Evolutionary conservation across 1,140 invertebrate genomes (phyloP), one percentile per base, ranked within the genome.

Genomic region (Drosophila tani): DNA sequence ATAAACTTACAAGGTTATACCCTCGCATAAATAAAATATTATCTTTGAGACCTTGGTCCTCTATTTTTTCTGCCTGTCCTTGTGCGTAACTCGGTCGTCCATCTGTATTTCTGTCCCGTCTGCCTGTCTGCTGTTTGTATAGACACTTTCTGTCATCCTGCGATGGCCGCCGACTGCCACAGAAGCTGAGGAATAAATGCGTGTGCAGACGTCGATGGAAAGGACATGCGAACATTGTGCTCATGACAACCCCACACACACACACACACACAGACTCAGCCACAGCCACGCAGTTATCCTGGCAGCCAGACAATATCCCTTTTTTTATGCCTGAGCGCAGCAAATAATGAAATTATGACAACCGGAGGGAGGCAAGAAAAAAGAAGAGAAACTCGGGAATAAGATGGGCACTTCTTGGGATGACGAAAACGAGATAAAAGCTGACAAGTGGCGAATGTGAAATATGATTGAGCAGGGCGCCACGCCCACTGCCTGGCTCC

Each of bases 261-360:
- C 32, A 63, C 17, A 47, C 69, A 58, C 38, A 57, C 43, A 58
- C 53, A 70, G 53, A 45, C 63, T 50, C 63, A 43, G 29, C 64
- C n/a, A 46, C 50, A 62, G 24, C 19, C 66, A 49, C 38, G 40
- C 35, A 56, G 53, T 21, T 56, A 56, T 56, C 45, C 59, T 49
- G 63, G 58, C 73, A 51, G 68, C 17, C 66, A 68, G 73, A 78
- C 81, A 71, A 90, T 86, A 90, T 90, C 82, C 81, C 75, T 81
- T 90, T 87, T 78, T 90, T 90, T 90, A 90, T 82, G 85, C 85
- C 79, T 77, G 86, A 82, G 47, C 75, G 86, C 75, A 79, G 75
- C 82, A 79, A 82, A 91, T 90, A 90, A 90, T 90, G 70, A 90
- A 90, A 90, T 90, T 85, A 90, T 79, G 82, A 84, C 60, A 76